Evolutionary conservation across 1,140 invertebrate genomes (phyloP), one percentile per base, ranked within the genome.

Genomic region (Protaetia brevitarsis): DNA sequence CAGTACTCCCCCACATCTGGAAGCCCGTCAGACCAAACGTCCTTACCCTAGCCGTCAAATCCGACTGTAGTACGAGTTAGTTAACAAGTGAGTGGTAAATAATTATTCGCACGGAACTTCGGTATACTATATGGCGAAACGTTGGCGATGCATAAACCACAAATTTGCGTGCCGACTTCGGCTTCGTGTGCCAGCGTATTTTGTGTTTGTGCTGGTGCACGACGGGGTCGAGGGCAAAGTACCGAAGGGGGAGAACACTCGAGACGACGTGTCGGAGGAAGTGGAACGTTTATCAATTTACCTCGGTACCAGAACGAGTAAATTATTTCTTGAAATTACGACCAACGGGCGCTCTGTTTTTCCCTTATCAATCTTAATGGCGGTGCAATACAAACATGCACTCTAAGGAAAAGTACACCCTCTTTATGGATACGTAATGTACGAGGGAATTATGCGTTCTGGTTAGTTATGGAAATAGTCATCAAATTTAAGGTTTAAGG

Each of bases 311-410:
- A 59, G 26, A 59, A 59, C 29, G 57, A 59, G 57, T 59, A 59
- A 59, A 59, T 59, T 59, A 59, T 59, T 59, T 59, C 57, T 59
- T 31, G 57, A 59, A 59, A 59, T 59, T 59, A 59, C 57, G 57
- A n/a, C 57, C 7, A 34, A n/a, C n/a, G 41, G 13, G 13, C 41
- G 41, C 41, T 23, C 41, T 23, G 16, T 19, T 51, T 23, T 23
- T 23, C 26, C 16, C 45, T 51, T 59, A 59, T 59, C 57, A 31
- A 31, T 59, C 57, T 59, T 59, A 31, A 51, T 51, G 26, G 41
- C 11, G 19, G 41, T 13, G 16, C 57, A 59, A 59, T 59, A 59
- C 57, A 59, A 59, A 59, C 29, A 59, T 31, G 27, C 29, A 59
- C 30, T 59, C 26, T 23, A 51, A 23, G 19, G 19, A 19, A 34